Base-by-base conservation (phyloP, 1,140 invertebrate genomes). In the Mylabris phalerata region DNA sequence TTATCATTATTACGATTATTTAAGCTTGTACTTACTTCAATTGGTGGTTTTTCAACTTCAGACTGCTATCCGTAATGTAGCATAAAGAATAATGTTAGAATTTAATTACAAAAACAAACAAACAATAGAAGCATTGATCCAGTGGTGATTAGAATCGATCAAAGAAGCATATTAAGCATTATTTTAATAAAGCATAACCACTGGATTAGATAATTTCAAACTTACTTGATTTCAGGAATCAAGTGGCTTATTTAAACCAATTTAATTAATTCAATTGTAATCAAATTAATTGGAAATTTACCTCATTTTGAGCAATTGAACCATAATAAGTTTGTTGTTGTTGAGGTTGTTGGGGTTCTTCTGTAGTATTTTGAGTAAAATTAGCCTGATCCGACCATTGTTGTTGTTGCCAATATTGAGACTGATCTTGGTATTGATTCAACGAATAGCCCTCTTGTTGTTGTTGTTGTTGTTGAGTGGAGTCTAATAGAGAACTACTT, bases 21-120 rank as follows among this genome's bases (percentile, higher is more conserved):
- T n/a, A 10, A n/a, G 9, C 5, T 42, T 51, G 45, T 81, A 81
- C 79, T 81, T 80, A 80, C 79, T 77, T 80, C 77, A 64, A 73
- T 65, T 26, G 73, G 25, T 45, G 71, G 56, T 67, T 76, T 79
- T 65, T 77, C 75, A 65, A 77, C 75, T 61, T 70, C 78, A 71
- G 74, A 73, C 78, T 79, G 76, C 75, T 62, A 67, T 11, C 67
- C 66, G 45, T 41, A 50, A n/a, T 9, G 5, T 11, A 42, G 32
- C 32, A 32, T 32, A 32, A 32, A 32, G 19, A 47, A 47, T 9
- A 13, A 4, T 13, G 45, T 47, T 9, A 47, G 4, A 9, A 47
- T 9, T 10, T 32, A 48, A 48, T 32, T 19, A 19, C 1, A 19
- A 19, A 19, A 7, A 49, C 1, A 26, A 50, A 50, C 49, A 40